phyloP scores from a whole-genome alignment of 2,113 vertebrate species.

The Sceloporus tristichus region DNA sequence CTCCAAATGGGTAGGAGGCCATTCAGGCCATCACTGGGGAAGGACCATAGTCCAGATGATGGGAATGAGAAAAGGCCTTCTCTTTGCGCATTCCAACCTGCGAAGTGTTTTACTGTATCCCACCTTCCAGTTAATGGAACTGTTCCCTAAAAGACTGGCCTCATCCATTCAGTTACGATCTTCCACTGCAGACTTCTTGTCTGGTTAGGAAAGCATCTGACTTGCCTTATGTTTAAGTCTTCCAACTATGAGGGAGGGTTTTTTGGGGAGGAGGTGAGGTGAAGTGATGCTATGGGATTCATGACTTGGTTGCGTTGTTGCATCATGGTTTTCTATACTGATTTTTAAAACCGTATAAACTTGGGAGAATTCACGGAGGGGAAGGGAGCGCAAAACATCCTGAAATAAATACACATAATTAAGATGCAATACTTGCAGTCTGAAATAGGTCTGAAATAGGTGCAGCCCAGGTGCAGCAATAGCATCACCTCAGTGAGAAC shows the following conservation, averaged over 20 bases:
- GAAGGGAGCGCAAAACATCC: background rate
- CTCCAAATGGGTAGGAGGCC: no score
- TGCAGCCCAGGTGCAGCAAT: background rate
- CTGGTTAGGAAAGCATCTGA: background rate
- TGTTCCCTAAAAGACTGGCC: background rate
- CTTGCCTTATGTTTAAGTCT: background rate
- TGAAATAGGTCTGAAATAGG: background rate
- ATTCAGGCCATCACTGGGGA: no score
- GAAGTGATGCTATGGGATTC: background rate
- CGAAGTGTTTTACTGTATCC: no score
- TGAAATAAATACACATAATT: background rate
- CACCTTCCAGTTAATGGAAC: no score
- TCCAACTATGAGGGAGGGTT: background rate
- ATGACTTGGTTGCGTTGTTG: background rate
- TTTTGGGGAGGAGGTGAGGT: background rate
- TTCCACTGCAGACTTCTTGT: background rate
- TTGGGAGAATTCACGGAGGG: background rate
- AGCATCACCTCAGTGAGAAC: background rate
- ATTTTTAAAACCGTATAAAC: background rate
- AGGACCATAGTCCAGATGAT: no score
- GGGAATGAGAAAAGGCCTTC: no score
- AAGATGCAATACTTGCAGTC: background rate
- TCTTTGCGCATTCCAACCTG: no score
- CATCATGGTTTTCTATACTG: background rate
- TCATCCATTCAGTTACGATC: background rate